phyloP scores from a whole-genome alignment of 2,888 invertebrate genomes.

The Litoditis marina region DNA sequence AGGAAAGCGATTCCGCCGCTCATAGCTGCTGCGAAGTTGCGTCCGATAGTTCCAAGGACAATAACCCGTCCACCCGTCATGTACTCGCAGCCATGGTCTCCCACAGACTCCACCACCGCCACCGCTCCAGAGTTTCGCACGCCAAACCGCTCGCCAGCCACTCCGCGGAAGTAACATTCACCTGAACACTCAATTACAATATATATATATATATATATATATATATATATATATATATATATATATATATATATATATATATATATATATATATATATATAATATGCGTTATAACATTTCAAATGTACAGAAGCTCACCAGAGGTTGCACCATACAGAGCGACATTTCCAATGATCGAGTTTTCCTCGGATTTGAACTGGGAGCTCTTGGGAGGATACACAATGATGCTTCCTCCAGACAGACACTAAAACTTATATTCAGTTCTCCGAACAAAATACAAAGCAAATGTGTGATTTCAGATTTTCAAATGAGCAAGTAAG shows the following conservation, averaged over 20 bases:
- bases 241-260: no score
- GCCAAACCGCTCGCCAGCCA: constrained; percentile 95
- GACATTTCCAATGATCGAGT: constrained; percentile 96
- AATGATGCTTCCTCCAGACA: constrained; percentile 89
- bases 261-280: neutral
- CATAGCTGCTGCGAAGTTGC: constrained; percentile 99
- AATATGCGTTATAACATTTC: neutral
- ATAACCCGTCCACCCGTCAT: constrained; percentile 85
- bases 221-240: no score
- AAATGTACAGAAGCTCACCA: constrained; percentile 70
- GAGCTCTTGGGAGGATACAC: constrained; percentile 82
- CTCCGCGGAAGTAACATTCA: constrained; percentile 75
- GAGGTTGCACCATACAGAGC: constrained; percentile 94
- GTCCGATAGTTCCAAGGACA: constrained; percentile 87
- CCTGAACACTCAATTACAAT: no score
- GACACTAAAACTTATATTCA: constrained; percentile 69
- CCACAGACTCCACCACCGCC: constrained; percentile 94
- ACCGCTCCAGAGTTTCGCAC: constrained; percentile 94
- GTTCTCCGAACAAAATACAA: neutral
- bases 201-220: no score
- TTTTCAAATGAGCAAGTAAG: neutral
- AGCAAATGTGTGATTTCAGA: neutral
- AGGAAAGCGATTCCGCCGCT: constrained; percentile 94
- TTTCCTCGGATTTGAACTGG: constrained; percentile 81
- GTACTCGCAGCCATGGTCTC: constrained; percentile 99